A percentile compares a stretch with the other conserved stretches of the same genome.
Evolutionary conservation across 2,888 invertebrate genomes (phyloP).

Genomic region (Eupithecia exiguata): DNA sequence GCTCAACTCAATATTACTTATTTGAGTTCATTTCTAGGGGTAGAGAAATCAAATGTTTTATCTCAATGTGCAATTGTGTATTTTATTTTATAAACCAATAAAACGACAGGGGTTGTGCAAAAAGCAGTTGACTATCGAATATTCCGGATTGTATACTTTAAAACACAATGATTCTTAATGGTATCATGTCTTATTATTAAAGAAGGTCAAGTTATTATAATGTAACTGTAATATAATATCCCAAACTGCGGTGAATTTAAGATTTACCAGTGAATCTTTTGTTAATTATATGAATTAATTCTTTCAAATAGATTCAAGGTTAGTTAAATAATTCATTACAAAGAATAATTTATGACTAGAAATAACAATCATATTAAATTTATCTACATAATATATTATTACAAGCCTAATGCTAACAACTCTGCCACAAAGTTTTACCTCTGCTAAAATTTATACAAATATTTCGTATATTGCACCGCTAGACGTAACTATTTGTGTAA

Average conservation of each 20-base stretch:
- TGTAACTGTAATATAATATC: no score
- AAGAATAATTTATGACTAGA: neutral
- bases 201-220: no score
- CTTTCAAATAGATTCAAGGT: no score
- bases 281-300: no score
- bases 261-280: no score
- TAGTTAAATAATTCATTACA: no score
- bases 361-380: neutral
- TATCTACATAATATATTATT: neutral
- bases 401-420: neutral
- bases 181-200: no score
- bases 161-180: no score
- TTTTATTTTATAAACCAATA: neutral
- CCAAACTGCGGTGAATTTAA: no score
- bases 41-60: neutral
- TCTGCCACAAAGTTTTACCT: neutral
- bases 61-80: neutral
- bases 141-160: no score
- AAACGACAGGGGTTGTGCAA: neutral
- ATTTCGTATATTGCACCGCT: conserved; percentile 7
- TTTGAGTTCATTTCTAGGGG: conserved; percentile 17
- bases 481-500: conserved; percentile 27
- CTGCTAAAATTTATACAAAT: neutral
- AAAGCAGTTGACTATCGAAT: no score
- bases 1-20: conserved; percentile 15